A percentile compares a stretch with the other conserved stretches of the same genome.
Conservation (phyloP, 2,888 invertebrate species). For the Zaprionus bogoriensis region DNA sequence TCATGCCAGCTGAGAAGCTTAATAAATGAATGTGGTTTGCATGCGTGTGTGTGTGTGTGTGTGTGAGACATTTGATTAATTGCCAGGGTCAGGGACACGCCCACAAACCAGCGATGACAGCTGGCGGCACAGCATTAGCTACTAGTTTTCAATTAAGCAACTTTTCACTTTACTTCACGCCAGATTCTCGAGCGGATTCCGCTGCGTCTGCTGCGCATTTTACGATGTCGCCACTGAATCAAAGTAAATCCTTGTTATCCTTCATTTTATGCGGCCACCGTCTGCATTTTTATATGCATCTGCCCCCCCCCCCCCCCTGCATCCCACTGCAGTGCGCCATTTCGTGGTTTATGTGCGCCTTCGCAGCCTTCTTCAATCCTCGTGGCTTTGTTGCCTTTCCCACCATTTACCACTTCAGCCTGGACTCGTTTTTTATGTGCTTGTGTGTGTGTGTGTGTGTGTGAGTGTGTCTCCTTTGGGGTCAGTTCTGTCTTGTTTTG, state of each 20-base stretch:
- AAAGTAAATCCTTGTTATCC: constrained; percentile 70
- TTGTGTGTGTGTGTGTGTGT: constrained; percentile 6
- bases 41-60: constrained; percentile 5
- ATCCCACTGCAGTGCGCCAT: constrained; percentile 53
- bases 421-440: background rate
- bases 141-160: constrained; percentile 60
- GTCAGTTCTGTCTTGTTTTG: constrained; percentile 54
- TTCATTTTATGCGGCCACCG: constrained; percentile 57
- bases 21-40: constrained; percentile 69
- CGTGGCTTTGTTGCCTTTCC: constrained; percentile 24
- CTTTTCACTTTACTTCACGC: constrained; percentile 39
- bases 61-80: constrained; percentile 57
- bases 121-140: constrained; percentile 16
- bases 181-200: constrained; percentile 30
- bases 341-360: constrained; percentile 46
- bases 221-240: constrained; percentile 58
- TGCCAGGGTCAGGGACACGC: constrained; percentile 20
- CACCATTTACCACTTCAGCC: constrained; percentile 1
- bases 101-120: constrained; percentile 33
- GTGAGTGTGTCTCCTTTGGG: constrained; percentile 40
- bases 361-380: constrained; percentile 9
- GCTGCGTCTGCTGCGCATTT: constrained; percentile 27
- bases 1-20: constrained; percentile 58
- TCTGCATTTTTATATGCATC: constrained; percentile 51
- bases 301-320: background rate